These are phyloP conservation scores for Tinea semifulvella DNA, from an alignment of 2,888 invertebrate species.

Conservation along the genomic window DNA sequence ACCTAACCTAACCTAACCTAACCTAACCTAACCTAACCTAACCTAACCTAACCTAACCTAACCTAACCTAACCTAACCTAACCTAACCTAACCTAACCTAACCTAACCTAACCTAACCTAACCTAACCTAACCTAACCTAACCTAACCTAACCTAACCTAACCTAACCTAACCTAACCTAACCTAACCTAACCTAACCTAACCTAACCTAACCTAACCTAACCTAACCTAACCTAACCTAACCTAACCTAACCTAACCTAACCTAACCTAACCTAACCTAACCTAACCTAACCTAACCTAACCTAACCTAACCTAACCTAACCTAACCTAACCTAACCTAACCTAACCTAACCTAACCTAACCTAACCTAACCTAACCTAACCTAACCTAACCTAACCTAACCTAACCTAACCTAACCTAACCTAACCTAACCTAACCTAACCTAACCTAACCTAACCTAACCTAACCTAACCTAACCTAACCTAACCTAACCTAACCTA, in stretches of 20 bases:
- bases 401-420: conserved; percentile 23
- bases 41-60: conserved; percentile 25
- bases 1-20: conserved; percentile 22
- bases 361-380: conserved; percentile 25
- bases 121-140: conserved; percentile 20
- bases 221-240: conserved; percentile 24
- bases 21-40: conserved; percentile 21
- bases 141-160: conserved; percentile 20
- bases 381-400: conserved; percentile 24
- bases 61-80: conserved; percentile 24
- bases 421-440: conserved; percentile 23
- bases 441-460: conserved; percentile 20
- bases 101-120: conserved; percentile 23
- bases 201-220: conserved; percentile 25
- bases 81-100: conserved; percentile 23
- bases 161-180: conserved; percentile 22
- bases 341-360: conserved; percentile 21
- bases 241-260: conserved; percentile 23
- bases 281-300: conserved; percentile 20
- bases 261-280: conserved; percentile 23
- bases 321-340: conserved; percentile 22
- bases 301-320: conserved; percentile 20
- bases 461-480: conserved; percentile 20
- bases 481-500: conserved; percentile 22
- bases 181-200: conserved; percentile 21